Percentiles rank a stretch among this genome's conserved stretches.
Evolutionary conservation across 2,113 vertebrate species (phyloP).

Genomic region (Picathartes gymnocephalus): DNA sequence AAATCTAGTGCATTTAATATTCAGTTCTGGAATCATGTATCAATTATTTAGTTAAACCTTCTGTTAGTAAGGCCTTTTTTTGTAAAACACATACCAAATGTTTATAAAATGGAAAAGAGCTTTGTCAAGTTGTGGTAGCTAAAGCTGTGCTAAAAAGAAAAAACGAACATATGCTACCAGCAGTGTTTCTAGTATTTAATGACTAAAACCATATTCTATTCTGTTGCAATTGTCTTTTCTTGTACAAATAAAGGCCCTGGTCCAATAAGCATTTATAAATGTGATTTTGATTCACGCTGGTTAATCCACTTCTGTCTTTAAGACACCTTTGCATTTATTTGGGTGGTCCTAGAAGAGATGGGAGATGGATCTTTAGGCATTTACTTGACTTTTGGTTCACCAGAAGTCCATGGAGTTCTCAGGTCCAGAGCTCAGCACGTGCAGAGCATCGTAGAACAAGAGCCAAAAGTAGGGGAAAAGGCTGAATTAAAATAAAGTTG

Average conservation of each 20-base stretch:
- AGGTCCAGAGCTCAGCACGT: not conserved
- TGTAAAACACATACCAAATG: slow-evolving; percentile 27
- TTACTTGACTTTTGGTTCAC: not conserved
- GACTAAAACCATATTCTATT: slow-evolving; percentile 29
- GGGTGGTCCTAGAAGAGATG: not conserved
- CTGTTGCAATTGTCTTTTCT: slow-evolving; percentile 12
- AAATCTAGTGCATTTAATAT: slow-evolving; percentile 34
- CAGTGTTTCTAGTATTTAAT: slow-evolving; percentile 12
- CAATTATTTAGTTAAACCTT: slow-evolving; percentile 55
- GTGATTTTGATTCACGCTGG: not conserved
- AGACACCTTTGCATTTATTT: not conserved
- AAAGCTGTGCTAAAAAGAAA: slow-evolving; percentile 13
- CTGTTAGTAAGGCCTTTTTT: slow-evolving; percentile 4
- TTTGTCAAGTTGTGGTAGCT: not conserved
- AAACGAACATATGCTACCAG: slow-evolving; percentile 39
- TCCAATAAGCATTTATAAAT: slow-evolving; percentile 1
- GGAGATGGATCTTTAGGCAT: not conserved
- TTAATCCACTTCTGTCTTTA: not conserved
- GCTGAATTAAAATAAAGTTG: not conserved
- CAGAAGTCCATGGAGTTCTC: not conserved
- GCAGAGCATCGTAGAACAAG: not conserved
- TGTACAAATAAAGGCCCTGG: slow-evolving; percentile 9
- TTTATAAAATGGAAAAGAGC: slow-evolving; percentile 37
- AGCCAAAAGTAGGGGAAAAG: not conserved
- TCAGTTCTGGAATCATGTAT: slow-evolving; percentile 10